Base-by-base conservation (phyloP, 2,113 vertebrate species). In the Lepisosteus osseus region DNA sequence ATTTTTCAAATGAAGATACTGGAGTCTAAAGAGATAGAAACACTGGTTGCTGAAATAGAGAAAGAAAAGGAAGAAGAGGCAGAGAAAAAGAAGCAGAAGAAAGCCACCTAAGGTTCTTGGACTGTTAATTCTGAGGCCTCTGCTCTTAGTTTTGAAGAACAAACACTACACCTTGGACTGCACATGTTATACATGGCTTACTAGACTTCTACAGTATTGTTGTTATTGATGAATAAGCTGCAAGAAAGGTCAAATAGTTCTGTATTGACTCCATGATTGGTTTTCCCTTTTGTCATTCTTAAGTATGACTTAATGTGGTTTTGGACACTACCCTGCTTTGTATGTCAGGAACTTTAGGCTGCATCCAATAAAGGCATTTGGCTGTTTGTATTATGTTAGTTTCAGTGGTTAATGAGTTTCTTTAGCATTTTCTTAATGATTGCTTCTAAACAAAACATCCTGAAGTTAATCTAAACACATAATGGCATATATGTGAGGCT, bases 1-100 rank as follows among this genome's bases (percentile, higher is more conserved):
- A 67, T 75, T 79, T 65, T 41, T n/a, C 54, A 7, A 76, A 80
- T 79, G 65, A 74, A 90, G 88, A 91, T 93, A 85, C 87, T 94
- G 84, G 93, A 88, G 78, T 82, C 86, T 70, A 94, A 92, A 83
- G 87, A 93, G 84, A 92, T 80, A 71, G 92, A 95, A 86, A 91
- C 84, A 17, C 75, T 92, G 66, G 86, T 92, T 80, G 83, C 82
- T 76, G 89, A 94, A 83, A 92, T 80, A 80, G 89, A 92, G 80
- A 93, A 92, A 55, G 87, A 90, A 67, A 93, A 93, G 71, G 92
- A 95, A 71, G 78, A 92, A 80, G 92, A 88, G 76, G 86, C 86
- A 65, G 93, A 91, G 78, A 94, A 92, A 87, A 94, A 92, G 76
- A 92, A 92, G 70, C 89, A 91, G 79, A 95, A 94, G 80, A 93